These are phyloP conservation scores for Sinotaia quadrata DNA, from an alignment of 2,888 invertebrate species.

Conservation along the genomic window DNA sequence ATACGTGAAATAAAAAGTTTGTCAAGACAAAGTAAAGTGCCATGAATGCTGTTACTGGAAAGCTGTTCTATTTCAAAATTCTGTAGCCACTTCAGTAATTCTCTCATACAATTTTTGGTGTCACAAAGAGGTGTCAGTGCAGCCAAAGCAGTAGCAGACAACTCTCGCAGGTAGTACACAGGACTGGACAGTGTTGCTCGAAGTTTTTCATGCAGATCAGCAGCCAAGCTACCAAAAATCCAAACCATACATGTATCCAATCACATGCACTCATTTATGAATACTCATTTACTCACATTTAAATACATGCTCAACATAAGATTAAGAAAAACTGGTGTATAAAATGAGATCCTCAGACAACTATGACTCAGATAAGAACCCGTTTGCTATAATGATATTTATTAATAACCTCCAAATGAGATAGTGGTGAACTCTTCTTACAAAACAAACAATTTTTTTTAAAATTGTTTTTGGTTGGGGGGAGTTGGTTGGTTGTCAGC, in stretches of 20 bases:
- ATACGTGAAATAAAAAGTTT: constrained; percentile 40
- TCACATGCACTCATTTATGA: too few species aligned
- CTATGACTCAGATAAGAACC: too few species aligned
- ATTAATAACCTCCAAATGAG: too few species aligned
- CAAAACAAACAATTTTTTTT: too few species aligned
- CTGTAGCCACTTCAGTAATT: constrained; percentile 31
- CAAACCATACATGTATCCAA: not conserved
- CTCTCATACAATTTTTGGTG: constrained; percentile 32
- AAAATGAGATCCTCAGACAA: too few species aligned
- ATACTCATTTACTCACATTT: too few species aligned
- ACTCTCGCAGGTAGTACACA: constrained; percentile 59
- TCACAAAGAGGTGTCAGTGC: constrained; percentile 50
- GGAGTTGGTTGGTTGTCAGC: too few species aligned
- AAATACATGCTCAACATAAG: too few species aligned
- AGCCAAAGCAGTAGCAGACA: constrained; percentile 58
- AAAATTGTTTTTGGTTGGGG: too few species aligned
- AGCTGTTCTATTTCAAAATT: not conserved
- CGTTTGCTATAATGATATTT: too few species aligned
- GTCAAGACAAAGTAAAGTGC: constrained; percentile 45
- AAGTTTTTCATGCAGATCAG: constrained; percentile 36
- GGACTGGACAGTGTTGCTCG: constrained; percentile 46
- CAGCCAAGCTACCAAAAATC: constrained; percentile 33
- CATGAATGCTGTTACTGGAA: constrained; percentile 48
- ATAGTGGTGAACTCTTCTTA: too few species aligned
- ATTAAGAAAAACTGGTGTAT: too few species aligned